These are phyloP conservation scores for Acrocyrtus sp. DNA, from an alignment of 2,888 invertebrate species.

Conservation along the genomic window DNA sequence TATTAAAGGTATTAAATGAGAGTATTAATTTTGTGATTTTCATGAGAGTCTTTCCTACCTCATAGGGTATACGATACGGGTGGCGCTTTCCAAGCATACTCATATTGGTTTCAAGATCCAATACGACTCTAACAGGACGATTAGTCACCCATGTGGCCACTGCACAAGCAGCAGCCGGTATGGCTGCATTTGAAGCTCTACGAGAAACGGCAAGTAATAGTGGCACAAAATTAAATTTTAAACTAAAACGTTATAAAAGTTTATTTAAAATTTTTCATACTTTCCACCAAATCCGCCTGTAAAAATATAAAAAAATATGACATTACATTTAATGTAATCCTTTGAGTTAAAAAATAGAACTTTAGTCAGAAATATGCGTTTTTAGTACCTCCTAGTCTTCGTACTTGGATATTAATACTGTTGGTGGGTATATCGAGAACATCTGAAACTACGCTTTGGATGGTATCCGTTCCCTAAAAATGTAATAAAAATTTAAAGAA, in stretches of 20 bases:
- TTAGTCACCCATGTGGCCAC: slow-evolving; percentile 75
- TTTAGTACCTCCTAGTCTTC: slow-evolving; percentile 80
- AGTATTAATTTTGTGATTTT: too few species aligned
- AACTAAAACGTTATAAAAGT: background rate
- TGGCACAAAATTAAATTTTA: background rate
- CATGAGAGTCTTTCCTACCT: slow-evolving; percentile 68
- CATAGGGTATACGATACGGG: slow-evolving; percentile 74
- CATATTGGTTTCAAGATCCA: slow-evolving; percentile 80
- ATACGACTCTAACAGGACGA: slow-evolving; percentile 77
- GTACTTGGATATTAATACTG: slow-evolving; percentile 78
- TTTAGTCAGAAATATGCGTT: too few species aligned
- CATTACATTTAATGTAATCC: too few species aligned
- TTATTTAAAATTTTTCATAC: background rate
- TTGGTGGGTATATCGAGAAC: slow-evolving; percentile 72
- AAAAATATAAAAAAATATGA: background rate
- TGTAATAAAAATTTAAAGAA: slow-evolving; percentile 2
- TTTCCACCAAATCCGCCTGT: slow-evolving; percentile 39
- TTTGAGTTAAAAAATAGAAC: too few species aligned
- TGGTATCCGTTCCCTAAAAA: slow-evolving; percentile 74
- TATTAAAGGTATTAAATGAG: background rate
- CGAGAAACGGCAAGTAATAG: too few species aligned
- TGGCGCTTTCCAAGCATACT: slow-evolving; percentile 75
- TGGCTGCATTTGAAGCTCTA: slow-evolving; percentile 66
- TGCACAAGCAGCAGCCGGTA: slow-evolving; percentile 75
- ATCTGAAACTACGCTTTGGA: slow-evolving; percentile 71